Conservation (phyloP, 2,888 invertebrate species). For the Sturmia bella region DNA sequence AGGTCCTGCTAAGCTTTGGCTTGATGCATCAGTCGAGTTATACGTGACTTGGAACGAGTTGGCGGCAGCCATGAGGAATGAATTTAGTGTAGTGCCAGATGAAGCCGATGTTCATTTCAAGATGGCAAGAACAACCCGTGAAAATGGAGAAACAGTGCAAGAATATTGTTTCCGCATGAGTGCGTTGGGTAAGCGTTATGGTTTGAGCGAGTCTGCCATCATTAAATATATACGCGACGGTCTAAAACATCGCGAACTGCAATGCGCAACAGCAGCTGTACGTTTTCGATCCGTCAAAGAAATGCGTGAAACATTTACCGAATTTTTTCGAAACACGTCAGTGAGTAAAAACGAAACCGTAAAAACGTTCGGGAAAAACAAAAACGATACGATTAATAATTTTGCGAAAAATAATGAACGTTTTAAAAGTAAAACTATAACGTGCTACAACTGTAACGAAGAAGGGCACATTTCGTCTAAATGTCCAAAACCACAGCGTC, state of each 20-base stretch:
- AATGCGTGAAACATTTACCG: constrained; percentile 46
- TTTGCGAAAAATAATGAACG: too few species aligned
- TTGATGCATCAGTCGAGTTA: not conserved
- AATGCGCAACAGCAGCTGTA: constrained; percentile 32
- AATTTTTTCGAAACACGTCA: constrained; percentile 39
- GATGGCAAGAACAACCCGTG: constrained; percentile 16
- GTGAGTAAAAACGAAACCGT: not conserved
- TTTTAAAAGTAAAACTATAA: too few species aligned
- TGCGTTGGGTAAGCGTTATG: constrained; percentile 46
- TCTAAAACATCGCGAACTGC: constrained; percentile 49
- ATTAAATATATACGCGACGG: constrained; percentile 60
- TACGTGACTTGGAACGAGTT: constrained; percentile 23
- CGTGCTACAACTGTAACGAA: constrained; percentile 1
- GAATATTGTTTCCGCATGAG: constrained; percentile 63
- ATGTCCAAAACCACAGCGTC: not conserved
- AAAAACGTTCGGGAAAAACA: too few species aligned
- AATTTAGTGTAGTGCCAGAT: constrained; percentile 32
- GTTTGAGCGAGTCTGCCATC: constrained; percentile 45
- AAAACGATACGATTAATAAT: too few species aligned
- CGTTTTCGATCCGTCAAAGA: constrained; percentile 52
- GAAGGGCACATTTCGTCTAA: not conserved
- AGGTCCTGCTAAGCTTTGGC: constrained; percentile 20
- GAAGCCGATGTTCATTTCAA: constrained; percentile 54
- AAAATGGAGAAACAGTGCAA: constrained; percentile 10
- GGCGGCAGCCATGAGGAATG: constrained; percentile 10